Evolutionary conservation across 37 sponge, comb jelly and placozoan genomes (phyloP), one percentile per base, ranked within the genome.

Genomic region (Halisarca cf. caerulea): DNA sequence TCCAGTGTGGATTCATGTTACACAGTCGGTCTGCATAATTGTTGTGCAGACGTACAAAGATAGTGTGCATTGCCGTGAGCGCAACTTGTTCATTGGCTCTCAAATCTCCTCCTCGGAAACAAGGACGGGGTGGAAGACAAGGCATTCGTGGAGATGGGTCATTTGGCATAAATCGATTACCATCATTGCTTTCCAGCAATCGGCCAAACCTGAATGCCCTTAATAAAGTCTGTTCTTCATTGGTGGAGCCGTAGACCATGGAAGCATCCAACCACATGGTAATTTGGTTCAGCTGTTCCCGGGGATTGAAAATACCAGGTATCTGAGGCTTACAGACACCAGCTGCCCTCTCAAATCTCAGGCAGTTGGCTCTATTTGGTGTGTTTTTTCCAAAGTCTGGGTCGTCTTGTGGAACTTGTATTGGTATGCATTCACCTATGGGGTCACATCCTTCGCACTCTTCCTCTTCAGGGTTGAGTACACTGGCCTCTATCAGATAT

Each of bases 11-110:
- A 77, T 98, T 98, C 54, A 98, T 58, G 21, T 33, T 37, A 0
- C 57, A 66, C 58, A 98, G 80, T 40, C 27, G 28, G 2, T 60
- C 45, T 40, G 97, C 99, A 70, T 92, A 86, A 47, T 94, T 79
- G 81, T 98, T 98, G 92, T 98, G 99, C 58, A 96, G 93, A 44
- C 99, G 66, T 30, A 98, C 60, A 88, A 89, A 98, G 33, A 96
- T 68, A 17, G 97, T 98, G 88, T 98, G 99, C 95, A 98, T 92
- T 17, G 88, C 80, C 23, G 95, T 90, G 30, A 62, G 64, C 6
- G 64, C 64, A 4, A 30, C 30, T 62, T 62, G 64, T 62, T 62
- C 64, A 62, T 62, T 62, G 64, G 64, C 64, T 15, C 64, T 62
- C 64, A 62, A 62, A 15, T 62, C 64, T 62, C 64, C 64, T 20